These are phyloP conservation scores for Euspilapteryx auroguttella DNA, from an alignment of 2,888 invertebrate species.

Conservation along the genomic window DNA sequence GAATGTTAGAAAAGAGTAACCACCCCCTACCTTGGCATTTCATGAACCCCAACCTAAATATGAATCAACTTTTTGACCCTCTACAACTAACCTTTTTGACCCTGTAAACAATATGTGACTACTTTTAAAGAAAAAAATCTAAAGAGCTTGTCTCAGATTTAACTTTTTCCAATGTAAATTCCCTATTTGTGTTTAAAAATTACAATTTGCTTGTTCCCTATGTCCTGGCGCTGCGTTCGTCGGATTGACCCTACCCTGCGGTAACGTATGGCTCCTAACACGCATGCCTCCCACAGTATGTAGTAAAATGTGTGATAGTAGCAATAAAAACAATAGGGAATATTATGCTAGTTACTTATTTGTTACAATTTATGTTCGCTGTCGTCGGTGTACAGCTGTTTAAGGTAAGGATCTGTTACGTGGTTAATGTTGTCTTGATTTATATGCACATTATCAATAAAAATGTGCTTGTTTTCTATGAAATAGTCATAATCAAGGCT, in stretches of 20 bases:
- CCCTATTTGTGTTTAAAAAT: constrained; percentile 31
- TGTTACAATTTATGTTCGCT: constrained; percentile 99
- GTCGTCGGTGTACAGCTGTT: constrained; percentile 99
- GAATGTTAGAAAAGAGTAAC: constrained; percentile 18
- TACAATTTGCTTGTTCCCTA: constrained; percentile 57
- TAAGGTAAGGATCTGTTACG: constrained; percentile 82
- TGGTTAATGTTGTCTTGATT: no score
- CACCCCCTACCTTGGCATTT: constrained; percentile 57
- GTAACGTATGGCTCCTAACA: constrained; percentile 49
- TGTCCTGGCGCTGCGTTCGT: constrained; percentile 42
- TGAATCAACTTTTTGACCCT: constrained; percentile 1
- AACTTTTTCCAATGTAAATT: constrained; percentile 1
- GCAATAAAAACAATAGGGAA: constrained; percentile 99
- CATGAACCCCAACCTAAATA: not conserved
- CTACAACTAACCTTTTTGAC: not conserved
- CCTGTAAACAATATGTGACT: not conserved
- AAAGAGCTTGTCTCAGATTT: no score
- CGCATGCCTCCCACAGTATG: constrained; percentile 72
- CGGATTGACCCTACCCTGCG: constrained; percentile 24
- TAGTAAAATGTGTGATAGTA: constrained; percentile 99
- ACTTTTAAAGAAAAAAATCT: no score
- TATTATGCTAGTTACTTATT: constrained; percentile 99
- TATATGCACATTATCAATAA: no score
- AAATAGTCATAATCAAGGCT: no score
- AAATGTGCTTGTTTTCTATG: no score